Conservation (phyloP, 2,113 vertebrate species). For the Paralichthys olivaceus region DNA sequence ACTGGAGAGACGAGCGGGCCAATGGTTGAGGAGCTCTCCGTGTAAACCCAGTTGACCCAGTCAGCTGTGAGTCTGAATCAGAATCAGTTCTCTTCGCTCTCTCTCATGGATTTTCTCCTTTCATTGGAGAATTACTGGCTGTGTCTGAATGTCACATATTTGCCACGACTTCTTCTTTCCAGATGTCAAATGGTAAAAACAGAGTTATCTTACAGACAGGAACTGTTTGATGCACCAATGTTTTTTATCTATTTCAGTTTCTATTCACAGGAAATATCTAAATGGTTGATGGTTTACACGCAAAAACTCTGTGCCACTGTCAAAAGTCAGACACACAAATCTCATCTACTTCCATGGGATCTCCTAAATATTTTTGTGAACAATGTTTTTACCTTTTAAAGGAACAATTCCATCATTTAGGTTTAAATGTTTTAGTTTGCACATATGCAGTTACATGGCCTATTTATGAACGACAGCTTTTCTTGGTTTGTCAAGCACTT, state of each 20-base stretch:
- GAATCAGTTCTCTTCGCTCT: slow-evolving; percentile 21
- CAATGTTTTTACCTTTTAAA: too few relatives aligned
- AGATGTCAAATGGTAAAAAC: not conserved
- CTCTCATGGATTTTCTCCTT: slow-evolving; percentile 5
- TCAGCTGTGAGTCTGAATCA: slow-evolving; percentile 6
- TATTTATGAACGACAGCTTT: too few relatives aligned
- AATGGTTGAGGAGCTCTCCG: slow-evolving; percentile 35
- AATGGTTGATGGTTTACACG: not conserved
- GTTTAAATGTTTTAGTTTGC: too few relatives aligned
- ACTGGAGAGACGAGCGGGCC: slow-evolving; percentile 44
- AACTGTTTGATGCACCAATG: not conserved
- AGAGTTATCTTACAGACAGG: not conserved
- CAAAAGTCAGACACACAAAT: too few relatives aligned
- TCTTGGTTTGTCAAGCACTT: too few relatives aligned
- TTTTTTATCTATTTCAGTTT: not conserved
- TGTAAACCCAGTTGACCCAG: slow-evolving; percentile 35
- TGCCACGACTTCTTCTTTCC: slow-evolving; percentile 11
- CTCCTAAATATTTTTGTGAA: too few relatives aligned
- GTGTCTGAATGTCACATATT: slow-evolving; percentile 42
- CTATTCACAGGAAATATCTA: not conserved
- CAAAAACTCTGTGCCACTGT: too few relatives aligned
- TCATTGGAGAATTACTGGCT: slow-evolving; percentile 3
- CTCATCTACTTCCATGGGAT: too few relatives aligned
- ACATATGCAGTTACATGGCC: too few relatives aligned
- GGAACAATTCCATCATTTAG: too few relatives aligned